Base-by-base conservation (phyloP, 2,888 invertebrate species). In the Microdon myrmicae region DNA sequence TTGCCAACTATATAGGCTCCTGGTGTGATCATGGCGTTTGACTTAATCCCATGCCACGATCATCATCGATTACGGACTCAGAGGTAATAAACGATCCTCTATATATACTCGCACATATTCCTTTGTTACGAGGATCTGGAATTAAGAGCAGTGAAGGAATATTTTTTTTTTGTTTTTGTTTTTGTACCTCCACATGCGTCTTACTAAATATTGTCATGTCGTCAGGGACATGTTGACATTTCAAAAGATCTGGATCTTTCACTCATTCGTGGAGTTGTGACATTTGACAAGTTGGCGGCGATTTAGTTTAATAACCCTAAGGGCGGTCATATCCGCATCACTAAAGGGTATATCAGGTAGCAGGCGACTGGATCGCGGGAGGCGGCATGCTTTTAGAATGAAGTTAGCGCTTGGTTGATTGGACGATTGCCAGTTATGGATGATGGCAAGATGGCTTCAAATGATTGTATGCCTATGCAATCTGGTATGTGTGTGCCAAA, bases 201-300 rank as follows among this genome's bases (percentile, higher is more conserved):
- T 29, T n/a, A n/a, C 28, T 26, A 56, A 51, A 64, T 64, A 37
- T 56, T 64, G 56, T 56, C 45, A 51, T 64, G 61, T 64, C 41
- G 32, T 56, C 51, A n/a, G 26, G 43, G 51, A 64, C 58, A 58
- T 43, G 51, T 58, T 58, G 58, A 64, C 64, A 58, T 64, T 58
- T 58, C 64, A 43, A 58, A 64, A 64, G 64, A 64, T 64, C 64
- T 64, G 51, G 64, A 64, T 64, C 64, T 64, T 64, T 64, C 64
- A 58, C 58, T 64, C 58, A 53, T 41, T 53, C 35, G 10, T 32
- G 28, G 51, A 64, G 37, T 53, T 53, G 41, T 64, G 64, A 64
- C 64, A 58, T 58, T 51, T 64, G 64, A 64, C 64, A 64, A 64
- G 64, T 64, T 64, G 64, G 64, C 64, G 64, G 64, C 64, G 64